Evolutionary conservation across 2,797 vertebrate species (phyloP).

Genomic region (Galagoides demidoff): DNA sequence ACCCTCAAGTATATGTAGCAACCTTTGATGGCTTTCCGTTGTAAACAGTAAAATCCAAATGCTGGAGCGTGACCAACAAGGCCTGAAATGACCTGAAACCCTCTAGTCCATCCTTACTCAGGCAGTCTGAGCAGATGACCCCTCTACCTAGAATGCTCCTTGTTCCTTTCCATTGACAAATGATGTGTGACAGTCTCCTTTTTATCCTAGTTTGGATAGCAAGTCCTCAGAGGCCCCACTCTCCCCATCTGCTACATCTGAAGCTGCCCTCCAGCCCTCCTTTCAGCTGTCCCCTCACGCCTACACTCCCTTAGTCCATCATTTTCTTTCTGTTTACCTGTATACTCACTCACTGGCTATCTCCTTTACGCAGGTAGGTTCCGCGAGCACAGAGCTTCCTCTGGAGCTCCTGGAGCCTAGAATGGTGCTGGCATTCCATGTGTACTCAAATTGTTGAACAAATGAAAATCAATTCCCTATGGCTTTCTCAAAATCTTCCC

Average conservation of each 20-base stretch:
- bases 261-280: neutral
- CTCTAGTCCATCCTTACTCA: too few species aligned
- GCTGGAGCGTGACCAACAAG: neutral
- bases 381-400: neutral
- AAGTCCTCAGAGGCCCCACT: neutral
- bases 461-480: neutral
- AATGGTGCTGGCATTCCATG: neutral
- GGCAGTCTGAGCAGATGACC: accelerated
- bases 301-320: neutral
- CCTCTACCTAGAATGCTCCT: neutral
- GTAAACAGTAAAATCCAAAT: neutral
- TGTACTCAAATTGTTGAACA: neutral
- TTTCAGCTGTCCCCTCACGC: neutral
- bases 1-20: accelerated
- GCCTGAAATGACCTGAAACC: neutral
- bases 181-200: neutral
- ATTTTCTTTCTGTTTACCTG: accelerated
- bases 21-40: neutral
- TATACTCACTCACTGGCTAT: neutral
- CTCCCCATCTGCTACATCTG: neutral
- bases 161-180: neutral
- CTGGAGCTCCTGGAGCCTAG: neutral
- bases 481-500: neutral
- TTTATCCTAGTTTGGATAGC: neutral
- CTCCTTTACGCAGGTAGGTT: neutral